Conservation (phyloP, 2,797 vertebrate genomes). For the Lacerta agilis region DNA sequence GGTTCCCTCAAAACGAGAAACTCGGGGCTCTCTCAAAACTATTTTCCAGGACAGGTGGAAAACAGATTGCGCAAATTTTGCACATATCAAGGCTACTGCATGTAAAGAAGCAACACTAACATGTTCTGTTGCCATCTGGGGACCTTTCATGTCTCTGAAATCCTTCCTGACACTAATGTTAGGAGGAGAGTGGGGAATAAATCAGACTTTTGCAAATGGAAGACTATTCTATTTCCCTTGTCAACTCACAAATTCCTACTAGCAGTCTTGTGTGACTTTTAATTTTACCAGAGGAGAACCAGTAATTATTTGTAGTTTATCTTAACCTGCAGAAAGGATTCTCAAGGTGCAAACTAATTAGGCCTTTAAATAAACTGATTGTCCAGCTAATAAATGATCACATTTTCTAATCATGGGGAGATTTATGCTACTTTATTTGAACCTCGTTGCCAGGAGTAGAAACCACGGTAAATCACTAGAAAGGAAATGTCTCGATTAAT, state of each 20-base stretch:
- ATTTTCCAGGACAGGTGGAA: neutral
- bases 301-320: conserved; percentile 73
- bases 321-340: conserved; percentile 68
- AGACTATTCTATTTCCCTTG: conserved; percentile 34
- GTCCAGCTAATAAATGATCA: conserved; percentile 70
- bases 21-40: no score
- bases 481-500: conserved; percentile 52
- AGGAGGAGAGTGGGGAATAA: conserved; percentile 40
- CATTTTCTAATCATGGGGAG: conserved; percentile 66
- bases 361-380: conserved; percentile 73
- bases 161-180: conserved; percentile 2
- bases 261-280: conserved; percentile 65
- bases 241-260: conserved; percentile 52
- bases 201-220: conserved; percentile 39
- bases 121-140: neutral
- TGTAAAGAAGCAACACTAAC: neutral
- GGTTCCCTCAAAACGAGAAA: no score
- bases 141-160: neutral
- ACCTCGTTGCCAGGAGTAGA: conserved; percentile 52
- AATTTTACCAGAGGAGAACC: conserved; percentile 65
- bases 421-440: conserved; percentile 69
- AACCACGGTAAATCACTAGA: conserved; percentile 62
- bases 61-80: neutral
- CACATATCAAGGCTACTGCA: neutral
- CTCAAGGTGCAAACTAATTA: conserved; percentile 71